Base-by-base conservation (phyloP, 2,797 vertebrate species). In the Acestrorhynchus altus region DNA sequence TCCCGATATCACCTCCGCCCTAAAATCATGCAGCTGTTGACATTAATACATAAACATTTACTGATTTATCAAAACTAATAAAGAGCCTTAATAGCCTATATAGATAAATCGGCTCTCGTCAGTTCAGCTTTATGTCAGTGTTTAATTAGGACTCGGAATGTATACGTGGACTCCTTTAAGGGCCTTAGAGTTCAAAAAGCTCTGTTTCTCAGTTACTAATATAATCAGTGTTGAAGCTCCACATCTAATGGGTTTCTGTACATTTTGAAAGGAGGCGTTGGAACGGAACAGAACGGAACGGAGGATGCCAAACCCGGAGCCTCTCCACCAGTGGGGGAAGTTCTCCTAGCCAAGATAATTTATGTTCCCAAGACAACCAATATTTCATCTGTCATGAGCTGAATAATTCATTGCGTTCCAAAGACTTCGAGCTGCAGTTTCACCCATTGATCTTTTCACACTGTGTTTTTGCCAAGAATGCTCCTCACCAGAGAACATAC, bases 341-440 rank as follows among this genome's bases (percentile, higher is more conserved):
- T 72, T 72, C 47, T 61, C 44, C 63, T 59, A 75, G 78, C 28
- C 67, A 72, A 63, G 11, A 81, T 78, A 83, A 74, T 20, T 26
- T 66, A 79, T 76, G 72, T 73, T 76, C 79, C 79, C 82, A 81
- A 78, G 86, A 85, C 84, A 81, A 88, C 86, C 31, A 0, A 76
- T 78, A 74, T 83, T 80, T 89, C 60, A 79, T 54, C 49, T 72
- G 78, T 44, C 26, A 59, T 70, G 47, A 52, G 74, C 74, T 68
- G 74, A 81, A 81, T 67, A 42, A 72, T 52, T 67, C 52, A 66
- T 66, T 10, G 31, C 44, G 56, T 18, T 31, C 15, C 16, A 15
- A 44, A 52, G 54, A 52, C 3, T 46, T 61, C 54, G 28, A 54
- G 24, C 52, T n/a, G 61, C 16, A 64, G 40, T 75, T 61, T 56